Evolutionary conservation across 2,113 vertebrate species (phyloP), one percentile per base, ranked within the genome.

Genomic region (Ibidorhyncha struthersii): DNA sequence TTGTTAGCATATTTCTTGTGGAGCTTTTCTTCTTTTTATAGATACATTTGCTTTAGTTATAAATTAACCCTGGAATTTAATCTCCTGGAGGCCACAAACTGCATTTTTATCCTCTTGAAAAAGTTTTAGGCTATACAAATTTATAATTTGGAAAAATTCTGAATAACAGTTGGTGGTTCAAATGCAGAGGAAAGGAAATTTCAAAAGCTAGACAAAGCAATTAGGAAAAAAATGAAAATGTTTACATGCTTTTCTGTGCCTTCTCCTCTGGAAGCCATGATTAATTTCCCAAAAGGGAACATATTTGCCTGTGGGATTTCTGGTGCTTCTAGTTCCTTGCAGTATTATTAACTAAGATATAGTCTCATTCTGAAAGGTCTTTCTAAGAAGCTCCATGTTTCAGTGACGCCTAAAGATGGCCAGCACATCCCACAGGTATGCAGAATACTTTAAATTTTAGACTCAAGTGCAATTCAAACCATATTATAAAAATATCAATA

Each of bases 31-130:
- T 98, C 96, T 97, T 98, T 98, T 98, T 98, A 98, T 97, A 98
- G 98, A 98, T 97, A 98, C 94, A 96, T 98, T 98, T 97, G 96
- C 95, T 96, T 97, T 97, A 95, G 98, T 98, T 98, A 98, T 97
- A 98, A 98, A 98, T 98, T 98, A 98, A 98, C 98, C 88, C 78
- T 40, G 72, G 90, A 86, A 97, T 95, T 93, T 89, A 96, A 94
- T 96, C 96, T 98, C 97, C 91, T 74, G 69, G 83, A 91, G 95
- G 83, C 86, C 89, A 96, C 96, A 89, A 91, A 89, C 78, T 94
- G 86, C 36, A 81, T 94, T 96, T 93, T 91, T 67, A 91, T 80
- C 82, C 95, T 93, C 81, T 84, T 93, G 72, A 94, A 90, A 85
- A 92, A 90, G 79, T 53, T 92, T 90, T 81, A 85, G 82, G 83